Conservation (phyloP, 2,797 vertebrate species). For the Morelia viridis region DNA sequence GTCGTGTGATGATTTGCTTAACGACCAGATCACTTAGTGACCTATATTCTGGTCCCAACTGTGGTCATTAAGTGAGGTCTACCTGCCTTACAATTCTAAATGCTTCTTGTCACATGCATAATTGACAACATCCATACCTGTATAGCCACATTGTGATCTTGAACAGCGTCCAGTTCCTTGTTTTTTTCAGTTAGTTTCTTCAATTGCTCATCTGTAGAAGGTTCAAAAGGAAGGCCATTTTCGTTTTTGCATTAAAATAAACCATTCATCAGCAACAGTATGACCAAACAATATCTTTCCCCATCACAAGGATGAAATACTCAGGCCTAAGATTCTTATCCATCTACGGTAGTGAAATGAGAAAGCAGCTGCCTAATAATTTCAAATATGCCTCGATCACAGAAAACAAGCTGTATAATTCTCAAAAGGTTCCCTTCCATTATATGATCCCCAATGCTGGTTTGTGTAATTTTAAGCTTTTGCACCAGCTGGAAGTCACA, state of each 20-base stretch:
- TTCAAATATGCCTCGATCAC: background rate
- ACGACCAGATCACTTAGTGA: too few relatives aligned
- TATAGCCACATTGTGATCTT: constrained; percentile 73
- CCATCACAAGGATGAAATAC: background rate
- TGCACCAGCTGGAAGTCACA: background rate
- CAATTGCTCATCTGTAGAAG: constrained; percentile 79
- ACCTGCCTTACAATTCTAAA: background rate
- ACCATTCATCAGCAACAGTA: background rate
- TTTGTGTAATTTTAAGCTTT: background rate
- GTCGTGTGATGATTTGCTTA: too few relatives aligned
- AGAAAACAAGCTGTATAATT: background rate
- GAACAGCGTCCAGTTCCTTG: constrained; percentile 81
- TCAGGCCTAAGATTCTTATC: background rate
- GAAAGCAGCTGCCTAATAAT: background rate
- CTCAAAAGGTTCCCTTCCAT: background rate
- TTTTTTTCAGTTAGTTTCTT: constrained; percentile 82
- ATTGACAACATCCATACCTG: constrained; percentile 76
- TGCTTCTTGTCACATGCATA: background rate
- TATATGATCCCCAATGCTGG: background rate
- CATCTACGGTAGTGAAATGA: background rate
- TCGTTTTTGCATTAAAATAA: background rate
- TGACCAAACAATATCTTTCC: background rate
- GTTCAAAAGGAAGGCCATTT: background rate
- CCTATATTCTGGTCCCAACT: too few relatives aligned
- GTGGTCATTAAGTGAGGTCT: too few relatives aligned